Evolutionary conservation across 2,888 invertebrate genomes (phyloP).

Genomic region (Folsomia manolachei): DNA sequence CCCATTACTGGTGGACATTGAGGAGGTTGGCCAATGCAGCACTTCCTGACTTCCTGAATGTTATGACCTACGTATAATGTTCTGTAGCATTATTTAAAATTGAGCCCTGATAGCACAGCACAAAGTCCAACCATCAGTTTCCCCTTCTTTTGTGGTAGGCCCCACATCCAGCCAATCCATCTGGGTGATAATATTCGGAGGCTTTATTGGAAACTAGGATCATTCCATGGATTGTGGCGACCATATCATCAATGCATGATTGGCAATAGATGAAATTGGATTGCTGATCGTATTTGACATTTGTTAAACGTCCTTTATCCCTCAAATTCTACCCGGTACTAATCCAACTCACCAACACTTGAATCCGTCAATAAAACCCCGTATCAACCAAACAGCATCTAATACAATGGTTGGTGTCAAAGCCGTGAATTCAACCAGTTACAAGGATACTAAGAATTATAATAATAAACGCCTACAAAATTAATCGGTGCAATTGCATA

Average conservation of each 20-base stretch:
- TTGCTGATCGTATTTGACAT: constrained; percentile 34
- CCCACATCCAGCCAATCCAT: constrained; percentile 17
- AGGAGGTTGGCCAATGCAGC: constrained; percentile 50
- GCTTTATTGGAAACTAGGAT: constrained; percentile 48
- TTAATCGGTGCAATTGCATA: not conserved
- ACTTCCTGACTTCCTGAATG: constrained; percentile 52
- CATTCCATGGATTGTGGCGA: constrained; percentile 49
- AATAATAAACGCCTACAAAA: not conserved
- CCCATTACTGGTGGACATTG: constrained; percentile 51
- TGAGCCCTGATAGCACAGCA: too few species aligned
- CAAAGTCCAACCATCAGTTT: constrained; percentile 2
- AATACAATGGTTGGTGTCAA: too few species aligned
- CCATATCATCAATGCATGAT: constrained; percentile 52
- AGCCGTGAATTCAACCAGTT: too few species aligned
- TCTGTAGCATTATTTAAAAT: constrained; percentile 51
- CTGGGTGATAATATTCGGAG: constrained; percentile 36
- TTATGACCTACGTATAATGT: constrained; percentile 52
- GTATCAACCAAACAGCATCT: not conserved
- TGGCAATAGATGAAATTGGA: constrained; percentile 51
- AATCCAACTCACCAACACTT: too few species aligned
- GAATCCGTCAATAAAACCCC: not conserved
- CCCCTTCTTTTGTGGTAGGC: not conserved
- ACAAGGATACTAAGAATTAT: not conserved
- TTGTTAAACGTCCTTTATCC: not conserved
- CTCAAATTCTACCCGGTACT: too few species aligned